Percentiles rank a stretch among this genome's conserved stretches.
These are phyloP conservation scores for Bufo gargarizans DNA, from an alignment of 2,113 vertebrate genomes.

Conservation along the genomic window DNA sequence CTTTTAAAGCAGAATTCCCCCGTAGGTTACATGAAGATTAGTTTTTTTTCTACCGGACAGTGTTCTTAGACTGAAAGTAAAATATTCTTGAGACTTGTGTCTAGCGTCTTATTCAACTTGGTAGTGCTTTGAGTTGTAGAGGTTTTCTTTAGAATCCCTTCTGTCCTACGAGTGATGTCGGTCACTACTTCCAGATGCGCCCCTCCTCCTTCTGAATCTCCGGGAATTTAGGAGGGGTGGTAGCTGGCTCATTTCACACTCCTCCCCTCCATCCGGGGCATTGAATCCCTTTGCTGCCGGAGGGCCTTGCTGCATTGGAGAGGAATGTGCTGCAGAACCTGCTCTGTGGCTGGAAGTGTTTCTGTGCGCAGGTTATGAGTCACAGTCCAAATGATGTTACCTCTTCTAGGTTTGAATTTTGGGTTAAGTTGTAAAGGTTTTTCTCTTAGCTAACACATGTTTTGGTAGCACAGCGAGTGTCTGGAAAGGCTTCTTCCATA, in stretches of 20 bases:
- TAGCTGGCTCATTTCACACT: slow-evolving; percentile 32
- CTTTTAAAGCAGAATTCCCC: no score
- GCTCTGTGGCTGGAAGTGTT: neutral
- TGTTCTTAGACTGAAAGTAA: neutral
- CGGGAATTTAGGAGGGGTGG: slow-evolving; percentile 49
- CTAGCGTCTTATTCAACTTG: neutral
- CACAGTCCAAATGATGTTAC: neutral
- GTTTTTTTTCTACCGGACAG: no score
- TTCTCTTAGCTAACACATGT: neutral
- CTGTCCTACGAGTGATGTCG: slow-evolving; percentile 13
- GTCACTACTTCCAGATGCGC: slow-evolving; percentile 51
- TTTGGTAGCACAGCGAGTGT: neutral
- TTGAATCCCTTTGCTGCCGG: slow-evolving; percentile 53
- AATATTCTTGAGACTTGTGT: neutral
- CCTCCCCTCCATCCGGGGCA: slow-evolving; percentile 41
- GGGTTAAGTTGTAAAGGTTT: no score
- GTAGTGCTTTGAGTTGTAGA: neutral
- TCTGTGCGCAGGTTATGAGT: no score
- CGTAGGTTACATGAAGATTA: no score
- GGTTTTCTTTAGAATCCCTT: slow-evolving; percentile 17
- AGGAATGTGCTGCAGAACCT: slow-evolving; percentile 3
- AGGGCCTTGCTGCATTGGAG: neutral
- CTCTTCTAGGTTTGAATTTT: neutral
- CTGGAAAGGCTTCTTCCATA: neutral
- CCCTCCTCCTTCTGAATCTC: slow-evolving; percentile 34